These are phyloP conservation scores for Phyllotis vaccarum DNA, from an alignment of 2,797 vertebrate species.

Conservation along the genomic window DNA sequence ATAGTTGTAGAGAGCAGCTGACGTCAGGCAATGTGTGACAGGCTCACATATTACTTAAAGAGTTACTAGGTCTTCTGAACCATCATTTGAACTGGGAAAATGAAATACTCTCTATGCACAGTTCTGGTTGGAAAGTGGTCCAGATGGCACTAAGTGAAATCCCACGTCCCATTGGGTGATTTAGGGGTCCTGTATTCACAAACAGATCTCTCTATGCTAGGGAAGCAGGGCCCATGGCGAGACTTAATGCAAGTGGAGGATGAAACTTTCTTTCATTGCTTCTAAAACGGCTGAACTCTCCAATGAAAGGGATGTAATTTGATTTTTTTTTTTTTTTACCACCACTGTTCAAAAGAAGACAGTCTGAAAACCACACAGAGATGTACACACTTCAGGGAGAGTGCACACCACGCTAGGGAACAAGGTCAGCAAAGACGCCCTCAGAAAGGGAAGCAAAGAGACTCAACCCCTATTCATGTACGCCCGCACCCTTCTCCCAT, in stretches of 20 bases:
- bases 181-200: not conserved
- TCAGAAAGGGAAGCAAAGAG: conserved; percentile 23
- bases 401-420: not conserved
- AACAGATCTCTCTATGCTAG: accelerated
- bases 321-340: not conserved
- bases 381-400: not conserved
- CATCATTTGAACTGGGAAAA: not conserved
- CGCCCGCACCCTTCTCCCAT: conserved; percentile 71
- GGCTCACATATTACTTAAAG: not conserved
- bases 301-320: conserved; percentile 17
- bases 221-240: not conserved
- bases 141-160: not conserved
- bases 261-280: not conserved
- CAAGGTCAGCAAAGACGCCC: conserved; percentile 44
- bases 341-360: conserved; percentile 4
- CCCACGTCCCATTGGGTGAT: not conserved
- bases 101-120: not conserved
- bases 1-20: not conserved
- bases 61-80: not conserved
- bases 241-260: not conserved
- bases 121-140: not conserved
- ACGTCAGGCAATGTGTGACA: not conserved
- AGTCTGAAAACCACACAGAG: not conserved
- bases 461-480: conserved; percentile 52
- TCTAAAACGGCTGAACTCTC: not conserved